Evolutionary conservation across 2,797 vertebrate genomes (phyloP).

Genomic region (Chelon auratus): DNA sequence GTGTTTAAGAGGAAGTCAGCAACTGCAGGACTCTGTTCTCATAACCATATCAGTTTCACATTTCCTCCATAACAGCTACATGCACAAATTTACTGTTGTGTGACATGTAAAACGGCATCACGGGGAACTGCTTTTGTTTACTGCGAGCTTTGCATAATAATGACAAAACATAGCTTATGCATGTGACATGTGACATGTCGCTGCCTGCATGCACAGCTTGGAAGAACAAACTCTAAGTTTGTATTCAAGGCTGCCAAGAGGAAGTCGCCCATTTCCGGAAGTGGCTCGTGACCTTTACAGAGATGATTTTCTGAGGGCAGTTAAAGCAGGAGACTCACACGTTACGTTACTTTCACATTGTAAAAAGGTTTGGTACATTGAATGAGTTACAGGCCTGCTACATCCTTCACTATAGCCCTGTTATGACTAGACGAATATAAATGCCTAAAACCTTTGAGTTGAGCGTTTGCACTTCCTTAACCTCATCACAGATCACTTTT

Average conservation of each 20-base stretch:
- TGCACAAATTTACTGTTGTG: background rate
- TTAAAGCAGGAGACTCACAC: constrained; percentile 29
- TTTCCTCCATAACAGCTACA: background rate
- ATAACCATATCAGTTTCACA: constrained; percentile 21
- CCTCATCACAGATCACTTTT: background rate
- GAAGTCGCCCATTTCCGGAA: constrained; percentile 85
- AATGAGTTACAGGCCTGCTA: constrained; percentile 4
- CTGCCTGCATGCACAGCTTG: constrained; percentile 1
- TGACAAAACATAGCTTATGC: background rate
- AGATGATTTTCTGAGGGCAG: constrained; percentile 55
- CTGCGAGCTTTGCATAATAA: background rate
- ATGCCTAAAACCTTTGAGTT: background rate
- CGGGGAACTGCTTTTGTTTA: background rate
- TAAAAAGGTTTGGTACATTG: background rate
- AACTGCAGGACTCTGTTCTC: constrained; percentile 16
- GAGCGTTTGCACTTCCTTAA: background rate
- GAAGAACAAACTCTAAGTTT: constrained; percentile 50
- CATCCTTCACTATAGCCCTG: background rate
- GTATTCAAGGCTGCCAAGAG: constrained; percentile 70
- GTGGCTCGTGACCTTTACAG: constrained; percentile 84
- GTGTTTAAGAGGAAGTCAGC: constrained; percentile 45
- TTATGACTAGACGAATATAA: background rate
- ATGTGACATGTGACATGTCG: constrained; percentile 13
- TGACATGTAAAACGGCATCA: background rate
- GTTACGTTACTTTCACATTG: background rate